phyloP scores from a whole-genome alignment of 2,797 vertebrate species.

The Mus caroli region DNA sequence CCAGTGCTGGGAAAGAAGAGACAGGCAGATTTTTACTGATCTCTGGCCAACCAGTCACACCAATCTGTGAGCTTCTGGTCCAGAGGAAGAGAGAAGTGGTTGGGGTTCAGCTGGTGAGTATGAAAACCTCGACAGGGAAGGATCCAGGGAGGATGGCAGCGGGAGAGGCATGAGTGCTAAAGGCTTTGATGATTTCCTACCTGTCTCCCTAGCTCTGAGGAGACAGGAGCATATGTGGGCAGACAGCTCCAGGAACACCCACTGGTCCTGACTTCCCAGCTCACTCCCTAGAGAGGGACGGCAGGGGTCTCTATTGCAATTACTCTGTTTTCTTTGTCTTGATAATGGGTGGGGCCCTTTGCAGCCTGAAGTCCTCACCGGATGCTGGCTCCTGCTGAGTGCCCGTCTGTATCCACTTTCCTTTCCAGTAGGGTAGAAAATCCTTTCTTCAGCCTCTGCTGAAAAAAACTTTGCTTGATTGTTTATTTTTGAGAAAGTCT shows the following conservation, averaged over 20 bases:
- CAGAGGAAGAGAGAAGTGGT: not conserved
- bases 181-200: not conserved
- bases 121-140: not conserved
- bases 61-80: not conserved
- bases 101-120: not conserved
- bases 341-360: not conserved
- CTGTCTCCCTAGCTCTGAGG: not conserved
- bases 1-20: not conserved
- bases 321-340: not conserved
- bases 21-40: not conserved
- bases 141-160: not conserved
- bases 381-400: not conserved
- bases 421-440: not conserved
- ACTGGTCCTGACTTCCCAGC: not conserved
- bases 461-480: not conserved
- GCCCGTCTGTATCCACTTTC: not conserved
- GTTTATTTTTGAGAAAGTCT: not conserved
- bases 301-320: not conserved
- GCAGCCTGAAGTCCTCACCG: not conserved
- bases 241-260: not conserved
- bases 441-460: not conserved
- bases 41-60: not conserved
- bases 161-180: not conserved
- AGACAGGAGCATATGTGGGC: not conserved
- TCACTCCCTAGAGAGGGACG: not conserved